Conservation (phyloP, 1,140 invertebrate genomes). For the Drosophila sechellia region DNA sequence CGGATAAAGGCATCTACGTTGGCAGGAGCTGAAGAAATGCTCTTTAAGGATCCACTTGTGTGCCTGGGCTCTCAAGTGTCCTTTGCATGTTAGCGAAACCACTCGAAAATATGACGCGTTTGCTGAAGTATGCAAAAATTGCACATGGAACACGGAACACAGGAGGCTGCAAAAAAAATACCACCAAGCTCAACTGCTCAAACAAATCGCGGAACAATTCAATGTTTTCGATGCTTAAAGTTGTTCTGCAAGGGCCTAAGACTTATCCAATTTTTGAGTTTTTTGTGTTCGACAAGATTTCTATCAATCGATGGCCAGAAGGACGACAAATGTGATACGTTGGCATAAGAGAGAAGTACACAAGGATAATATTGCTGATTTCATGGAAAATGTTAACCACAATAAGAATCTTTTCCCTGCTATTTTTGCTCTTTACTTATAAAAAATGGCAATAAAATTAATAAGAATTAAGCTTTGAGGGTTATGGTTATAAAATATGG, state of each 20-base stretch:
- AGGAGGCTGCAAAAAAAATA: conserved; percentile 17
- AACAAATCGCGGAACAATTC: conserved; percentile 57
- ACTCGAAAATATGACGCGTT: conserved; percentile 83
- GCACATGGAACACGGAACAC: conserved; percentile 73
- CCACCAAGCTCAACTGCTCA: conserved; percentile 25
- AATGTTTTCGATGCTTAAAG: conserved; percentile 76
- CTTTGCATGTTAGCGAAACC: conserved; percentile 83
- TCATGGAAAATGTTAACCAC: too few species aligned
- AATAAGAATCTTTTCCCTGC: too few species aligned
- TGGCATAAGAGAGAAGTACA: neutral
- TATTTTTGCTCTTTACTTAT: too few species aligned
- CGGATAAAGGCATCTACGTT: conserved; percentile 51
- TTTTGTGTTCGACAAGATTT: neutral
- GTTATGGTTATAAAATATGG: neutral
- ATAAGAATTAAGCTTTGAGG: neutral
- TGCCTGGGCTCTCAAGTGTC: conserved; percentile 80
- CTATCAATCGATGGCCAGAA: conserved; percentile 12
- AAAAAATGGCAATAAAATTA: neutral
- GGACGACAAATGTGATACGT: neutral
- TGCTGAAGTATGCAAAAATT: conserved; percentile 83
- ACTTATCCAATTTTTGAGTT: conserved; percentile 20
- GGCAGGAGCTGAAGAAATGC: conserved; percentile 69
- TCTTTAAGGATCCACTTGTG: conserved; percentile 83
- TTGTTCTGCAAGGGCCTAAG: conserved; percentile 1
- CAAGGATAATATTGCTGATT: too few species aligned